Percentiles rank a stretch among this genome's conserved stretches.
phyloP scores from a whole-genome alignment of 2,888 invertebrate genomes.

The Alitta virens region DNA sequence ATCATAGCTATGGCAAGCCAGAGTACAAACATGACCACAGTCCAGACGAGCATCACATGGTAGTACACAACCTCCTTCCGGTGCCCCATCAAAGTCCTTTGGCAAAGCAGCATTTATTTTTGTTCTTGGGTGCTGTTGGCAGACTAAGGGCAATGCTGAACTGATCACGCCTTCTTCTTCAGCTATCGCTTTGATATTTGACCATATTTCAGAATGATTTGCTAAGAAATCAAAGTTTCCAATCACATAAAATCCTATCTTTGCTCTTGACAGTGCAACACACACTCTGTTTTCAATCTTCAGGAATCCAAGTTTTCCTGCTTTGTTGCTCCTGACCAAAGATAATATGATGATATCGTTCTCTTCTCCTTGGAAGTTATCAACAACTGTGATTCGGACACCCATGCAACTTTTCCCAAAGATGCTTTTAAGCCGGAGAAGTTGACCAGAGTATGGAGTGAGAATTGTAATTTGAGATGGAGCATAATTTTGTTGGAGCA shows the following conservation, averaged over 20 bases:
- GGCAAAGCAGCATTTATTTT: not conserved
- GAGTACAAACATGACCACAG: constrained; percentile 68
- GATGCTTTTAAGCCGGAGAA: constrained; percentile 37
- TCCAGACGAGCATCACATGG: constrained; percentile 61
- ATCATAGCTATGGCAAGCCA: constrained; percentile 66
- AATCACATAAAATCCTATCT: constrained; percentile 49
- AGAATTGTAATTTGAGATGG: constrained; percentile 47
- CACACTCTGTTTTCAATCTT: constrained; percentile 48
- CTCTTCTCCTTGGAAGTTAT: constrained; percentile 55
- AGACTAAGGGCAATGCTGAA: constrained; percentile 27
- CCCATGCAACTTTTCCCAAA: constrained; percentile 31
- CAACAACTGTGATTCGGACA: constrained; percentile 43
- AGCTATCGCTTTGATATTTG: constrained; percentile 10
- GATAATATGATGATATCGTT: constrained; percentile 54
- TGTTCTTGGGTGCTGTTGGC: constrained; percentile 38
- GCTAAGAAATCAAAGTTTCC: constrained; percentile 44
- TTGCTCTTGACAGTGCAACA: constrained; percentile 53
- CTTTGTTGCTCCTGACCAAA: constrained; percentile 49
- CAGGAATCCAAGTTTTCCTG: constrained; percentile 49
- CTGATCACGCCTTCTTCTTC: constrained; percentile 6
- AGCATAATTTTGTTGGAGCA: constrained; percentile 48
- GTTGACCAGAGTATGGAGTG: constrained; percentile 51
- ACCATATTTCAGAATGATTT: constrained; percentile 20
- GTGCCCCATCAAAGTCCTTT: constrained; percentile 32
- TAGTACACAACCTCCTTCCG: constrained; percentile 63